phyloP scores from a whole-genome alignment of 2,888 invertebrate species.

The Agriopis aurantiaria region DNA sequence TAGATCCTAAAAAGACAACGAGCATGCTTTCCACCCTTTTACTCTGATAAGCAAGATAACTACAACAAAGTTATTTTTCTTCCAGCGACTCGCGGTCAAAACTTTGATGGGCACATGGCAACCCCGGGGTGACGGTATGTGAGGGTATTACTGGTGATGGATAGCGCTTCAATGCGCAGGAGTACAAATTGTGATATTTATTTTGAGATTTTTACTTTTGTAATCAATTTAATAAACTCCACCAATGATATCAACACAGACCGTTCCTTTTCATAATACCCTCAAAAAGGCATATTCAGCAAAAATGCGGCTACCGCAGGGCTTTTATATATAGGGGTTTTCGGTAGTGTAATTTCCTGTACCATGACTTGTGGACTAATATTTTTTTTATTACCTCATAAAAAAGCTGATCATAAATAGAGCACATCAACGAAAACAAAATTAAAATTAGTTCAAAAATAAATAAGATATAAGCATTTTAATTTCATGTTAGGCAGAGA shows the following conservation, averaged over 20 bases:
- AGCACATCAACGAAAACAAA: too few species aligned
- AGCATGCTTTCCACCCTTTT: neutral
- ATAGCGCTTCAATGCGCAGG: neutral
- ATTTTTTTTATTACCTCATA: too few species aligned
- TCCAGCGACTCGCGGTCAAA: constrained; percentile 65
- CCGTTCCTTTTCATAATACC: constrained; percentile 33
- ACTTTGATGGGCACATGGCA: constrained; percentile 50
- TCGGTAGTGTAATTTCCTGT: too few species aligned
- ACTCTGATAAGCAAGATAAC: neutral
- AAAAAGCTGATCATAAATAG: too few species aligned
- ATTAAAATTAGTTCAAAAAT: too few species aligned
- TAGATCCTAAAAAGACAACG: too few species aligned
- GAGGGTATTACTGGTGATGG: constrained; percentile 55
- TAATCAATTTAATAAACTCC: constrained; percentile 38
- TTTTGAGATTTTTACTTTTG: constrained; percentile 11
- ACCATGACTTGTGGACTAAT: too few species aligned
- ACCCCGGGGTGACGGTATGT: constrained; percentile 49
- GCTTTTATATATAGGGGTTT: too few species aligned
- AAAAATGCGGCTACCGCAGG: too few species aligned
- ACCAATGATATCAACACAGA: constrained; percentile 52
- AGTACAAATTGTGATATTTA: constrained; percentile 15
- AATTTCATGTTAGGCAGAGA: too few species aligned
- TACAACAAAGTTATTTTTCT: constrained; percentile 42
- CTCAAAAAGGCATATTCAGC: too few species aligned
- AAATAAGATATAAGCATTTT: too few species aligned